Percentiles rank a stretch among this genome's conserved stretches.
Evolutionary conservation across 2,797 vertebrate species (phyloP).

Genomic region (Epinephelus awoara): DNA sequence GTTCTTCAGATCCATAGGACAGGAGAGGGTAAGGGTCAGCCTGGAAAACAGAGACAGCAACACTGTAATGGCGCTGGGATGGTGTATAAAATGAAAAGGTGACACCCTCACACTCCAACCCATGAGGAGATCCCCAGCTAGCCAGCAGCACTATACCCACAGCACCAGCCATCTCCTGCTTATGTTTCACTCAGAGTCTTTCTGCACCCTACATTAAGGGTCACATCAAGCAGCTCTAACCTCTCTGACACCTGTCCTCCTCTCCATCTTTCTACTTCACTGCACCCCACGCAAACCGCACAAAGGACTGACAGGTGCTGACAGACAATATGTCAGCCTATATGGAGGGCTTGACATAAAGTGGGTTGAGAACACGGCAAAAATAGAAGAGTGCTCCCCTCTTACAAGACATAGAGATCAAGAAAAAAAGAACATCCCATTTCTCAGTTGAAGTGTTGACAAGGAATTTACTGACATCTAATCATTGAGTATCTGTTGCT

Average conservation of each 20-base stretch:
- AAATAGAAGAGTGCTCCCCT: not conserved
- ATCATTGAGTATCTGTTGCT: slow-evolving; percentile 10
- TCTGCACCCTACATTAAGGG: slow-evolving; percentile 38
- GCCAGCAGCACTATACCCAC: slow-evolving; percentile 4
- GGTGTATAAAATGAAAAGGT: slow-evolving; percentile 31
- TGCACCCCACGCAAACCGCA: slow-evolving; percentile 8
- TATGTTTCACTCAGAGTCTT: slow-evolving; percentile 38
- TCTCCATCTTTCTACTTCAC: slow-evolving; percentile 25
- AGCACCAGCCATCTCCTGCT: slow-evolving; percentile 18
- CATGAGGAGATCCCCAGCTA: slow-evolving; percentile 2
- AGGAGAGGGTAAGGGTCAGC: slow-evolving; percentile 93
- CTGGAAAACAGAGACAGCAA: slow-evolving; percentile 76
- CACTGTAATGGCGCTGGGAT: not conserved
- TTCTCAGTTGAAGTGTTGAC: slow-evolving; percentile 8
- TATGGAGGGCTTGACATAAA: slow-evolving; percentile 24
- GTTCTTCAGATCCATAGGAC: slow-evolving; percentile 97
- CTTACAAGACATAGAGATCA: slow-evolving; percentile 6
- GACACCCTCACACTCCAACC: slow-evolving; percentile 8
- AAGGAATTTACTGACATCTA: slow-evolving; percentile 5
- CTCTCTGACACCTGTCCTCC: slow-evolving; percentile 35
- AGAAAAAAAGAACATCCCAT: not conserved
- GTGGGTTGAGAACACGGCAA: slow-evolving; percentile 23
- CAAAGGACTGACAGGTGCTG: slow-evolving; percentile 44
- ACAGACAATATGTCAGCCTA: slow-evolving; percentile 49
- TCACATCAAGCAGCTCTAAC: slow-evolving; percentile 45